These are phyloP conservation scores for Cichladusa arquata DNA, from an alignment of 2,113 vertebrate species.

Conservation along the genomic window DNA sequence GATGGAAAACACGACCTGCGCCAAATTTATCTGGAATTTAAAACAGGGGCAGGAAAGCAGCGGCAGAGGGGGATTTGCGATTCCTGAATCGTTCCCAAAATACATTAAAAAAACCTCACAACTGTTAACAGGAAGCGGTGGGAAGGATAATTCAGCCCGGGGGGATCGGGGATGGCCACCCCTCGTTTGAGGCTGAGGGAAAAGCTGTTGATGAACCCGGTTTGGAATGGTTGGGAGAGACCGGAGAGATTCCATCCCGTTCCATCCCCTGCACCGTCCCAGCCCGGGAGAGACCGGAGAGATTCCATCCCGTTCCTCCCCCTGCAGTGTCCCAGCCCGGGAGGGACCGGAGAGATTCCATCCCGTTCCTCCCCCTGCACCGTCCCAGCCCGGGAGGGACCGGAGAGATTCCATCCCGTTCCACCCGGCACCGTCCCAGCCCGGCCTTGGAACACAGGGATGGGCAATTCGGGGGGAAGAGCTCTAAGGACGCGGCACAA, in stretches of 20 bases:
- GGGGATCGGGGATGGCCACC: fast-evolving
- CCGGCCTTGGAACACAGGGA: not conserved
- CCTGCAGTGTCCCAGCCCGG: fast-evolving
- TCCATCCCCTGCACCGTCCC: not conserved
- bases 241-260: fast-evolving
- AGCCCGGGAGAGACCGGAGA: no score
- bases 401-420: fast-evolving
- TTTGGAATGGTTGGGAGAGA: fast-evolving
- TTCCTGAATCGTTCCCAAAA: not conserved
- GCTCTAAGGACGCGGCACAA: not conserved
- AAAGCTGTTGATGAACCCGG: fast-evolving
- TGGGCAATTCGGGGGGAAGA: not conserved
- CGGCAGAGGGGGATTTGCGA: not conserved
- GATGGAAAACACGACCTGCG: not conserved
- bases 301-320: not conserved
- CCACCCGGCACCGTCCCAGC: not conserved
- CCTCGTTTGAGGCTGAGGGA: fast-evolving
- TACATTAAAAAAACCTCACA: not conserved
- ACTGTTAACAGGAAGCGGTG: not conserved
- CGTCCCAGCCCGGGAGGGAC: not conserved
- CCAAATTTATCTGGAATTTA: not conserved
- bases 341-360: no score
- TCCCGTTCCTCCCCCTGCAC: fast-evolving
- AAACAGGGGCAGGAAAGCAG: not conserved
- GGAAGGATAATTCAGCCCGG: not conserved